Percentiles rank a stretch among this genome's conserved stretches.
phyloP scores from a whole-genome alignment of 2,113 vertebrate species.

The Poecilia latipinna region DNA sequence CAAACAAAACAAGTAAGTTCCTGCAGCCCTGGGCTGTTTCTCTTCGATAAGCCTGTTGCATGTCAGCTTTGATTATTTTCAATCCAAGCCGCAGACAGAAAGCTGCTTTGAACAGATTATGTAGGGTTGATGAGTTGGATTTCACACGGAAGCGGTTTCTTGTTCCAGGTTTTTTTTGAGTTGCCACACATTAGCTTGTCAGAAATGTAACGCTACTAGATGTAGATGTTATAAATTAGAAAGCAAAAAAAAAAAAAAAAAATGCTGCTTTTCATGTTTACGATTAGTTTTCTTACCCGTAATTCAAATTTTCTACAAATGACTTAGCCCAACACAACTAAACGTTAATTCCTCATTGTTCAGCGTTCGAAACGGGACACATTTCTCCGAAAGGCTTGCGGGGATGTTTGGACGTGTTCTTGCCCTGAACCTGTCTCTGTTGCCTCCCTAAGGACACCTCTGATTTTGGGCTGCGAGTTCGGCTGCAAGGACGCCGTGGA shows the following conservation, averaged over 20 bases:
- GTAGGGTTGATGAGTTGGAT: not conserved
- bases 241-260: no score
- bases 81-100: not conserved
- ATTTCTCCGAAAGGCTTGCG: not conserved
- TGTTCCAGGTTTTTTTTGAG: no score
- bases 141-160: not conserved
- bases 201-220: not conserved
- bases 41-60: not conserved
- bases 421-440: not conserved
- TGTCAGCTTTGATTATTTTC: not conserved
- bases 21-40: not conserved
- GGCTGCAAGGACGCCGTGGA: slow-evolving; percentile 93
- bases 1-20: slow-evolving; percentile 91
- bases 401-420: not conserved
- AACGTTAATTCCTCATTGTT: not conserved
- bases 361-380: not conserved
- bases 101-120: not conserved
- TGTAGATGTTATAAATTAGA: no score
- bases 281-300: not conserved
- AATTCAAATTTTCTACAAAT: not conserved
- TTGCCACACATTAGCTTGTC: not conserved
- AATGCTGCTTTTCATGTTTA: not conserved
- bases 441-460: slow-evolving; percentile 82
- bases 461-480: slow-evolving; percentile 94
- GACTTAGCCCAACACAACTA: no score